Conservation (phyloP, 2,888 invertebrate species). For the Drosophila dives region DNA sequence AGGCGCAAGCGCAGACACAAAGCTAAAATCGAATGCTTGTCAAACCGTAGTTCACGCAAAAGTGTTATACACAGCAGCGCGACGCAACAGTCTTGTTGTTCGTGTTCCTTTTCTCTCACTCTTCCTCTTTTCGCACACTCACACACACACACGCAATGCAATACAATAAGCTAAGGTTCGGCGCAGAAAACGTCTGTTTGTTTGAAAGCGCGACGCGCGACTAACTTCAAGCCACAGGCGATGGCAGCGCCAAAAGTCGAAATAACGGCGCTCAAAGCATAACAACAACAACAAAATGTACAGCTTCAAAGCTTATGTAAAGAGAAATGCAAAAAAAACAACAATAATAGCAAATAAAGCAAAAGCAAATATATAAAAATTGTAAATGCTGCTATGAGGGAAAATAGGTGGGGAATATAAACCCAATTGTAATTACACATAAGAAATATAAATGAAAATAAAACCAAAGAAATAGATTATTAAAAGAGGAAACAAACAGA, state of each 20-base stretch:
- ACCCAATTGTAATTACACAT: slow-evolving; percentile 54
- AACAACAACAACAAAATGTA: slow-evolving; percentile 18
- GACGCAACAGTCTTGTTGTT: slow-evolving; percentile 16
- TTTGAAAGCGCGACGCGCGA: slow-evolving; percentile 72
- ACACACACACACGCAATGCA: slow-evolving; percentile 6
- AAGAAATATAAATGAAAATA: slow-evolving; percentile 20
- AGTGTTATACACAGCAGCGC: slow-evolving; percentile 56
- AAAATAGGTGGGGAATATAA: slow-evolving; percentile 58
- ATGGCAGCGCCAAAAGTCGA: slow-evolving; percentile 38
- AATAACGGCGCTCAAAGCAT: slow-evolving; percentile 34
- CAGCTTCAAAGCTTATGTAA: slow-evolving; percentile 62
- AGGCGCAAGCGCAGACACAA: slow-evolving; percentile 53
- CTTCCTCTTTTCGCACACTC: slow-evolving; percentile 1
- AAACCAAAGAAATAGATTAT: slow-evolving; percentile 8
- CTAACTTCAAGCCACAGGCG: slow-evolving; percentile 64
- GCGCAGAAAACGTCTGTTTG: slow-evolving; percentile 62
- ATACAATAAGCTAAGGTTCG: slow-evolving; percentile 12
- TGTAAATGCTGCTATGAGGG: slow-evolving; percentile 43
- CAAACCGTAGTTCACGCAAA: slow-evolving; percentile 47
- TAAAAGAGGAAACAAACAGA: slow-evolving; percentile 18
- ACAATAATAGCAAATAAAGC: slow-evolving; percentile 15
- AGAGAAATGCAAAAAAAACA: slow-evolving; percentile 62
- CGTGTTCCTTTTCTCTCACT: slow-evolving; percentile 5
- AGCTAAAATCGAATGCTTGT: slow-evolving; percentile 30
- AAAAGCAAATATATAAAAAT: slow-evolving; percentile 34